Conservation (phyloP, 2,113 vertebrate genomes). For the Campylomormyrus tamandua region DNA sequence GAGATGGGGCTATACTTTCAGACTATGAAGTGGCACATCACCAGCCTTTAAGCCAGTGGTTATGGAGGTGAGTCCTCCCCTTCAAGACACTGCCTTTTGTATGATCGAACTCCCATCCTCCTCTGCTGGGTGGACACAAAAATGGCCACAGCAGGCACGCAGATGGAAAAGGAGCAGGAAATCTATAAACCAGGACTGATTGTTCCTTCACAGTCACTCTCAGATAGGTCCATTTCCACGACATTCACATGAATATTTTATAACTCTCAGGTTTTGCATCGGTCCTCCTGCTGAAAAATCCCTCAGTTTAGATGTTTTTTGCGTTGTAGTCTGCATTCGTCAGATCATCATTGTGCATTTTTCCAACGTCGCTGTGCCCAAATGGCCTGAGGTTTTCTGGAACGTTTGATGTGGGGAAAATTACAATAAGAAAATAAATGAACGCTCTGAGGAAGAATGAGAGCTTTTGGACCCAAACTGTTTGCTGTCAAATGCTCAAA, state of each 20-base stretch:
- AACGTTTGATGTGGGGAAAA: neutral
- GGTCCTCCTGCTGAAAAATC: neutral
- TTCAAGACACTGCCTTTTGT: neutral
- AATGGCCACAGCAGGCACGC: neutral
- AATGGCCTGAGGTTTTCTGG: neutral
- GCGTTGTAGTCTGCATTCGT: neutral
- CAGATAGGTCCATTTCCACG: neutral
- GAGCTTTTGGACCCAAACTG: neutral
- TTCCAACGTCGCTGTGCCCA: neutral
- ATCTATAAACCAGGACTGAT: neutral
- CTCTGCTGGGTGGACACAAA: neutral
- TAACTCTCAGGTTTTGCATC: neutral
- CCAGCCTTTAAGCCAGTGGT: neutral
- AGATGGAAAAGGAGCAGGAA: neutral
- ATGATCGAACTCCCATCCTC: neutral
- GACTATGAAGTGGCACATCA: neutral
- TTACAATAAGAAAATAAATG: neutral
- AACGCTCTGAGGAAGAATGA: neutral
- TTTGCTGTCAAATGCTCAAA: neutral
- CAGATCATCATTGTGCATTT: neutral
- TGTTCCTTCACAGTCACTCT: neutral
- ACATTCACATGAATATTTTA: slow-evolving; percentile 1
- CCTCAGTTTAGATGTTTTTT: neutral
- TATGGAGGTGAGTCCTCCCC: neutral
- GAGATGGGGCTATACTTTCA: neutral